Conservation (phyloP, 2,888 invertebrate genomes). For the Flexamia atlantica region DNA sequence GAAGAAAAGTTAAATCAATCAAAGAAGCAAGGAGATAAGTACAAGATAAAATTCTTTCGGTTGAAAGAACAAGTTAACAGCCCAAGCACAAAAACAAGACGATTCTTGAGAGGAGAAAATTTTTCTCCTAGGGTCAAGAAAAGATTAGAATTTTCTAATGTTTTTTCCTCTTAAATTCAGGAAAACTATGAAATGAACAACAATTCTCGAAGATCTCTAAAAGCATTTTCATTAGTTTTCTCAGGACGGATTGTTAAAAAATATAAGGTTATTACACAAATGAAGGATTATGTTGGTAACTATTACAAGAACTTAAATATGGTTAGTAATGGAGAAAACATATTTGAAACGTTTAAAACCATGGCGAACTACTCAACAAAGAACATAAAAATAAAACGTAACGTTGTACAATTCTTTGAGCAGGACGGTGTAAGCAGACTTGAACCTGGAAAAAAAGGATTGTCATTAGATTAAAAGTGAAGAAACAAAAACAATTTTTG, state of each 20-base stretch:
- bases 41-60: constrained; percentile 53
- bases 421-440: constrained; percentile 59
- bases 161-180: constrained; percentile 49
- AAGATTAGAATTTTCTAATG: constrained; percentile 48
- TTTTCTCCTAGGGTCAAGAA: constrained; percentile 53
- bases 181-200: constrained; percentile 53
- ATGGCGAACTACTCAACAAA: constrained; percentile 40
- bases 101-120: constrained; percentile 58
- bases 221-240: constrained; percentile 56
- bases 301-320: constrained; percentile 30
- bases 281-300: constrained; percentile 44
- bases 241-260: constrained; percentile 57
- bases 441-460: constrained; percentile 50
- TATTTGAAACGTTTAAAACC: constrained; percentile 2
- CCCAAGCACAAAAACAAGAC: constrained; percentile 53
- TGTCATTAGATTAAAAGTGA: constrained; percentile 36
- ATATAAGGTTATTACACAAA: constrained; percentile 47
- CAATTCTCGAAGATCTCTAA: constrained; percentile 39
- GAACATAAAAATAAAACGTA: constrained; percentile 45
- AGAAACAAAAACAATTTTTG: constrained; percentile 47
- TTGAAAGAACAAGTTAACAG: constrained; percentile 57
- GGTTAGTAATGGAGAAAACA: not conserved
- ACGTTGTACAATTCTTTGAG: constrained; percentile 49
- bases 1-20: constrained; percentile 57
- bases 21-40: constrained; percentile 57